Conservation (phyloP, 2,888 invertebrate species). For the Cyclophora albipunctata region DNA sequence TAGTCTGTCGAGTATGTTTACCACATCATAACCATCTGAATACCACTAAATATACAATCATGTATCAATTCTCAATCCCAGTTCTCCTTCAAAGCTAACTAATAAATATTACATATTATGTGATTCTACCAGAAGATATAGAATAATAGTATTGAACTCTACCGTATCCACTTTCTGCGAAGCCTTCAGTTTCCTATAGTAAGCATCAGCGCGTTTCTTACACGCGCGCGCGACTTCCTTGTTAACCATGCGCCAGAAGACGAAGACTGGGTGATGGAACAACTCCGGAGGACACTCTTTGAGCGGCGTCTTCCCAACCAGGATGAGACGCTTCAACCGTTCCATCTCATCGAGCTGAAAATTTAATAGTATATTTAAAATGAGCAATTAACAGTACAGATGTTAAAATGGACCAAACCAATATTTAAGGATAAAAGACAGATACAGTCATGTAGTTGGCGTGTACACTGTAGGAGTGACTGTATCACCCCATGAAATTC, state of each 20-base stretch:
- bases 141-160: conserved; percentile 1
- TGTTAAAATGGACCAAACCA: too few species aligned
- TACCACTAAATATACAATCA: too few species aligned
- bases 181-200: conserved; percentile 59
- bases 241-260: conserved; percentile 77
- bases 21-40: too few species aligned
- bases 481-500: too few species aligned
- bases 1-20: too few species aligned
- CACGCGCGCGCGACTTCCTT: conserved; percentile 64
- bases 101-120: too few species aligned
- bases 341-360: conserved; percentile 78
- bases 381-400: not conserved
- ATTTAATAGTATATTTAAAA: conserved; percentile 4
- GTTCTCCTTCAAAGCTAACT: too few species aligned
- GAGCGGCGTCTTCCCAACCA: conserved; percentile 79
- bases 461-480: too few species aligned
- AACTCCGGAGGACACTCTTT: conserved; percentile 80
- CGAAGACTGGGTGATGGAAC: conserved; percentile 80
- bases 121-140: too few species aligned
- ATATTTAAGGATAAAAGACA: too few species aligned
- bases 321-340: conserved; percentile 79
- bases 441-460: too few species aligned
- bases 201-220: conserved; percentile 63
- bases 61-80: too few species aligned
- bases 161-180: conserved; percentile 54